phyloP scores from a whole-genome alignment of 2,888 invertebrate species.

The Lasioglossum villosulum region DNA sequence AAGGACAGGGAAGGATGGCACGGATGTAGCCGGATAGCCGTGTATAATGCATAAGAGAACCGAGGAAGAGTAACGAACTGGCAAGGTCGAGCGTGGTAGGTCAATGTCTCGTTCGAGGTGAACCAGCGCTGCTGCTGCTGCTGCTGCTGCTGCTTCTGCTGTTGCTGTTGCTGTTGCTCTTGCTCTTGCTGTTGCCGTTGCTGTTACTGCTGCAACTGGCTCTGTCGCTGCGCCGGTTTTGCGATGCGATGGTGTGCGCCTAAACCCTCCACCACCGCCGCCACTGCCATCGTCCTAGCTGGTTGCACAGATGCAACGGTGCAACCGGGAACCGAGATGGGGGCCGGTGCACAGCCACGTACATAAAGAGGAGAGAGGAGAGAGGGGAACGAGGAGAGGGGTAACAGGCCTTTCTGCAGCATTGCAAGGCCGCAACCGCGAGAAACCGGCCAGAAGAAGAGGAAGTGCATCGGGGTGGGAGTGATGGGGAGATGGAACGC shows the following conservation, averaged over 20 bases:
- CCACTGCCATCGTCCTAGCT: constrained; percentile 37
- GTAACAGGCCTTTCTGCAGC: constrained; percentile 70
- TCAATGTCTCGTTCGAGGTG: constrained; percentile 82
- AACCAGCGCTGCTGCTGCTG: constrained; percentile 72
- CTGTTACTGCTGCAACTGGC: neutral
- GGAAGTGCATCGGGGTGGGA: constrained; percentile 64
- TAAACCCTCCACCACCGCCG: constrained; percentile 30
- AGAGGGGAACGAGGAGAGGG: constrained; percentile 16
- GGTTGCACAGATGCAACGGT: constrained; percentile 73
- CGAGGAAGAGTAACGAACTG: constrained; percentile 84
- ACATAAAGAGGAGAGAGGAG: constrained; percentile 9
- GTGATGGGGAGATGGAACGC: constrained; percentile 63
- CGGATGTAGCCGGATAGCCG: constrained; percentile 71
- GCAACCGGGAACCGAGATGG: constrained; percentile 55
- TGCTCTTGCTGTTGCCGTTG: neutral
- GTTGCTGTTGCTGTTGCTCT: neutral
- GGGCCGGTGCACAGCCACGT: constrained; percentile 4
- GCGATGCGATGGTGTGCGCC: constrained; percentile 50
- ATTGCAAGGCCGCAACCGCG: constrained; percentile 82
- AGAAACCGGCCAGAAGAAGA: constrained; percentile 76
- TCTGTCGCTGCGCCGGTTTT: neutral
- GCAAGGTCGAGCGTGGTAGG: constrained; percentile 84
- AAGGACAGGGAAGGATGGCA: constrained; percentile 52
- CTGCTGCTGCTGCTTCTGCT: constrained; percentile 25
- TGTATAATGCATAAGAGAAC: constrained; percentile 79